A percentile compares a stretch with the other conserved stretches of the same genome.
Conservation (phyloP, 2,888 invertebrate species). For the Pristionchus japonicus region DNA sequence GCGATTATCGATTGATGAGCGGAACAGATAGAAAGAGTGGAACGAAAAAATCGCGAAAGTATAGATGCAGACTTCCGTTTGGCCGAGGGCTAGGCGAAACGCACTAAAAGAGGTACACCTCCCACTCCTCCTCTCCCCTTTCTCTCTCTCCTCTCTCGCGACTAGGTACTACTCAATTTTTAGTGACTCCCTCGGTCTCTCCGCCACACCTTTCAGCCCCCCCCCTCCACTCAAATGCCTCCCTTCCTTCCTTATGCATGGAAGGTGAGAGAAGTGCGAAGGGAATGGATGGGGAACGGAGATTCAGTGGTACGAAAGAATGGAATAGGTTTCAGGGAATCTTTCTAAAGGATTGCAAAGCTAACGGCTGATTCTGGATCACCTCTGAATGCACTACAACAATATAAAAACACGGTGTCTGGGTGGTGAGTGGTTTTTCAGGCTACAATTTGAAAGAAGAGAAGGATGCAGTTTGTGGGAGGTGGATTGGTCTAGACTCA, state of each 20-base stretch:
- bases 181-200: neutral
- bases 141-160: no score
- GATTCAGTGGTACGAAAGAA: neutral
- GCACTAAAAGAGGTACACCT: neutral
- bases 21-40: neutral
- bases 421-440: no score
- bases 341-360: no score
- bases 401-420: no score
- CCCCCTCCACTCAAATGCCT: slow-evolving; percentile 16
- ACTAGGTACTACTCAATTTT: slow-evolving; percentile 16
- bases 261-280: neutral
- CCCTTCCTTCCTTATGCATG: neutral
- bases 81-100: neutral
- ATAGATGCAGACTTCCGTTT: neutral
- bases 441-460: no score
- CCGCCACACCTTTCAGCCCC: neutral
- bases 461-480: no score
- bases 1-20: neutral
- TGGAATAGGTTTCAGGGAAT: no score
- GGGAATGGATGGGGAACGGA: neutral
- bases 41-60: neutral
- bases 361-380: no score
- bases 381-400: no score
- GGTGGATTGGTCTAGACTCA: no score
- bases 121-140: neutral